Conservation (phyloP, 2,797 vertebrate genomes). For the Hoplostethus mediterraneus region DNA sequence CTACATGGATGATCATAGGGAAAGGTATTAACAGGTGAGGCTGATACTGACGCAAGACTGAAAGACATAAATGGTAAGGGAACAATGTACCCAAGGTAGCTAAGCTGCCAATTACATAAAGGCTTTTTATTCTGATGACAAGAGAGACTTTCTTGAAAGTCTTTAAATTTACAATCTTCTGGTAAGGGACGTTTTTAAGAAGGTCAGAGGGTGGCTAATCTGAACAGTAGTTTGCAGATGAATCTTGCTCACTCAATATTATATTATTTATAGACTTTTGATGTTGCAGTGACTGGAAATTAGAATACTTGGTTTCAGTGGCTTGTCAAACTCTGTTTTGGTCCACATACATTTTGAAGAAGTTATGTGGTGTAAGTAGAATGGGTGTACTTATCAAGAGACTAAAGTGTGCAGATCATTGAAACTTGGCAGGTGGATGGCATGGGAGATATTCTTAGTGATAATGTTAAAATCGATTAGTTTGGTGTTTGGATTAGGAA, state of each 20-base stretch:
- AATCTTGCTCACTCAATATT: too few relatives aligned
- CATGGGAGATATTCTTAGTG: constrained; percentile 1
- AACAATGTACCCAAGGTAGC: not conserved
- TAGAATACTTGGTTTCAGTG: not conserved
- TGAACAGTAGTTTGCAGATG: not conserved
- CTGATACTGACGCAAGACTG: constrained; percentile 24
- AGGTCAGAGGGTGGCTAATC: not conserved
- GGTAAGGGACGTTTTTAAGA: not conserved
- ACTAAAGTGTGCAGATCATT: not conserved
- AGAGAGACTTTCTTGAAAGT: too few relatives aligned
- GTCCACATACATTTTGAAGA: not conserved
- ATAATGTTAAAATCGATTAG: not conserved
- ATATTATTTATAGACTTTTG: not conserved
- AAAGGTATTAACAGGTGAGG: constrained; percentile 23
- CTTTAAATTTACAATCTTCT: too few relatives aligned
- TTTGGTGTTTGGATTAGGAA: constrained; percentile 6
- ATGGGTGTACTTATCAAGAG: not conserved
- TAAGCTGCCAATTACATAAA: too few relatives aligned
- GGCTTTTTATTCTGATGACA: too few relatives aligned
- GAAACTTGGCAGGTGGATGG: not conserved
- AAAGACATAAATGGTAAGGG: not conserved
- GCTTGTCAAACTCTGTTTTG: not conserved
- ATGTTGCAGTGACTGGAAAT: not conserved
- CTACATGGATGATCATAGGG: not conserved
- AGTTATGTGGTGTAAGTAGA: not conserved